A percentile compares a stretch with the other conserved stretches of the same genome.
Evolutionary conservation across 2,888 invertebrate species (phyloP).

Genomic region (Harpagoxenus sublaevis): DNA sequence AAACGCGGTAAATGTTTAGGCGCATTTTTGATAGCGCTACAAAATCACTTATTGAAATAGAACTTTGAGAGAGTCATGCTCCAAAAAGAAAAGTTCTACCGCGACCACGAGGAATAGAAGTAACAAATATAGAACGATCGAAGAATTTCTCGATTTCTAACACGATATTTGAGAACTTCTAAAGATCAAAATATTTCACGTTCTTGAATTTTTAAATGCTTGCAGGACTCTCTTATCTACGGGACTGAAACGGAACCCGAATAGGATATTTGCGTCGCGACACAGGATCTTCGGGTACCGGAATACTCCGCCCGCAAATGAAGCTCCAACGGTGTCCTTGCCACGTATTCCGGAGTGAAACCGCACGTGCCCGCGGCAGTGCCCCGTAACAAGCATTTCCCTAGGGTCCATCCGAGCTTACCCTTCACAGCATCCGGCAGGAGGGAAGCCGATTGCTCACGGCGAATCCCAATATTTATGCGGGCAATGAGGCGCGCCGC

Average conservation of each 20-base stretch:
- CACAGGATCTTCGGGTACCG: slow-evolving; percentile 14
- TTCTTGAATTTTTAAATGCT: background rate
- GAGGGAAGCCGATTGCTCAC: slow-evolving; percentile 54
- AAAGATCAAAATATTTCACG: background rate
- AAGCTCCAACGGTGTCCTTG: slow-evolving; percentile 43
- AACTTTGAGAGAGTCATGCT: background rate
- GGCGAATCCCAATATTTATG: slow-evolving; percentile 74
- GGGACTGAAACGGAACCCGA: background rate
- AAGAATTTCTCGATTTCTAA: background rate
- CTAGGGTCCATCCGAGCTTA: slow-evolving; percentile 54
- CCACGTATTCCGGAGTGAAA: slow-evolving; percentile 51
- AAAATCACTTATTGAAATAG: background rate
- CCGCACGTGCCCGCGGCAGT: slow-evolving; percentile 55
- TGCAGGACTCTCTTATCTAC: background rate
- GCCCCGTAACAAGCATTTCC: slow-evolving; percentile 56
- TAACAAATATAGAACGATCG: background rate
- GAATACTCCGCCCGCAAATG: slow-evolving; percentile 37
- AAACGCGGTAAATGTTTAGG: background rate
- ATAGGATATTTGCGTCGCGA: background rate
- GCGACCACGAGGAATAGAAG: background rate
- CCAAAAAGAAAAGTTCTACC: background rate
- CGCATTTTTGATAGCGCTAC: background rate
- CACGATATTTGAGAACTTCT: too few species aligned
- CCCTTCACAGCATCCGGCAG: slow-evolving; percentile 35
- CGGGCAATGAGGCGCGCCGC: slow-evolving; percentile 71